Conservation (phyloP, 2,888 invertebrate species). For the Tenthredo amoena region DNA sequence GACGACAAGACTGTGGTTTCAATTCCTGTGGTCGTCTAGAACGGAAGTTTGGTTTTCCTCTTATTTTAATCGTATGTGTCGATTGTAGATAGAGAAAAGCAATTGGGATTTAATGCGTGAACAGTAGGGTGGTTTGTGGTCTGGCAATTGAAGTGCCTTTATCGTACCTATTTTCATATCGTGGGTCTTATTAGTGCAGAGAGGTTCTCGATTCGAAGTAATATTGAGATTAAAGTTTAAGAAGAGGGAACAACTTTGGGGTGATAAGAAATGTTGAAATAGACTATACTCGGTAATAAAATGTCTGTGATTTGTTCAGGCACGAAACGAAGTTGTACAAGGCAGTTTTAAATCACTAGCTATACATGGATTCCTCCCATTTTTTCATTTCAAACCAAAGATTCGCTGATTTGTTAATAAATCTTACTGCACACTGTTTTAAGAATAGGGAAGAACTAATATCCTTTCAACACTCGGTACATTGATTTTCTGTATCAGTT, state of each 20-base stretch:
- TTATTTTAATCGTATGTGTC: not conserved
- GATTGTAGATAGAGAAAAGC: not conserved
- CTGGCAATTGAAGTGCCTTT: not conserved
- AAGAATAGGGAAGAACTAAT: not conserved
- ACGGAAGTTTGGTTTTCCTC: not conserved
- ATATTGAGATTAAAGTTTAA: conserved; percentile 3
- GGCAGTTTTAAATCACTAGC: not conserved
- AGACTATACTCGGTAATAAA: not conserved
- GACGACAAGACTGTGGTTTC: conserved; percentile 7
- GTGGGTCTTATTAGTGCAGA: not conserved
- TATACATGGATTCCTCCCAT: not conserved
- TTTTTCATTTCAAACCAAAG: not conserved
- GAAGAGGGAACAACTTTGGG: conserved; percentile 13
- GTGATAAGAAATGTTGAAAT: conserved; percentile 31
- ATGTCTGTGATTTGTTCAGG: not conserved
- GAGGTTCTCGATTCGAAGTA: conserved; percentile 21
- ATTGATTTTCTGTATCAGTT: not conserved
- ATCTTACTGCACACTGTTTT: not conserved
- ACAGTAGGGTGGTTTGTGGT: not conserved
- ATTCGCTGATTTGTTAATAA: not conserved
- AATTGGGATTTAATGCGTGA: not conserved
- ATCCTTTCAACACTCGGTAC: not conserved
- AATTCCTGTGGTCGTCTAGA: not conserved
- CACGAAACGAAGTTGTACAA: not conserved
- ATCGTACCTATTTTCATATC: not conserved